Evolutionary conservation across 2,797 vertebrate genomes (phyloP), one percentile per base, ranked within the genome.

Genomic region (Diplodus sargus): DNA sequence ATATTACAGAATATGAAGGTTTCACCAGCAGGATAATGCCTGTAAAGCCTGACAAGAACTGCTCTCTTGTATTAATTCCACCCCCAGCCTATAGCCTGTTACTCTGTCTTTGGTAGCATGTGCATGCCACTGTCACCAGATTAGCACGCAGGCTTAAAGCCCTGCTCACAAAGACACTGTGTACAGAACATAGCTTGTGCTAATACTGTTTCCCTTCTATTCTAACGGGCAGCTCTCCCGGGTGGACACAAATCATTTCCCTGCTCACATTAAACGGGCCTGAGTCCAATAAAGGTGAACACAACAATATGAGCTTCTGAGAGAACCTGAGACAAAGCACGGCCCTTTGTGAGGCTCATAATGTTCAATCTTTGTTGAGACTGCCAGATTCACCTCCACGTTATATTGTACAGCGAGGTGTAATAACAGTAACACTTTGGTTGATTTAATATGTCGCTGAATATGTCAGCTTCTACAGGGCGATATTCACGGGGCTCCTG

Each of bases 131-230:
- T 88, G 90, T 91, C 90, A 85, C 85, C 89, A 92, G 92, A 93
- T 94, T 94, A 94, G 86, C 87, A 88, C 58, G 51, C 83, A 78
- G 87, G 86, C 90, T 92, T 92, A 90, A 91, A 92, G 81, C 89
- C 75, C 66, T 70, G 86, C 88, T 87, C 88, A 89, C 86, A 90
- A 90, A 91, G 88, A 91, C 91, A 85, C 82, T 51, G 89, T 88
- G 89, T 93, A 88, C 87, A 79, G 89, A 90, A 90, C 89, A 90
- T 59, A 60, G 80, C 60, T 79, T 69, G 82, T 65, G 79, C 79
- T 91, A 90, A 92, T 88, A 66, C 85, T 22, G 78, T 71, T 87
- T 70, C 77, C 68, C 69, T 39, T 86, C 74, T 53, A 22, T 76
- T 89, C 83, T 71, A 85, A 85, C 79, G 68, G 64, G 72, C 45